Evolutionary conservation across 2,113 vertebrate genomes (phyloP), one percentile per base, ranked within the genome.

Genomic region (Trematocara variabile): DNA sequence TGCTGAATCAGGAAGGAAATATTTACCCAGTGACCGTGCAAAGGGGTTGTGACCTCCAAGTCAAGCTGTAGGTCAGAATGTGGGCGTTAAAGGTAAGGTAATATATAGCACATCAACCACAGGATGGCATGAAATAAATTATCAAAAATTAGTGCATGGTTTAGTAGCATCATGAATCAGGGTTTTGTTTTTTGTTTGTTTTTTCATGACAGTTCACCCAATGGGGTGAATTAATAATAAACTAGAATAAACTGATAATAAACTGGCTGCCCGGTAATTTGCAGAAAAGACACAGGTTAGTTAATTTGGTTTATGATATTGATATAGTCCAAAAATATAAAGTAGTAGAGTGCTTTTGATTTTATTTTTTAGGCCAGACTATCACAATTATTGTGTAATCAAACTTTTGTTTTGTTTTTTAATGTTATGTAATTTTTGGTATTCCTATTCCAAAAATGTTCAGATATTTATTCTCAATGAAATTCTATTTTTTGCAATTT

Each of bases 11-110:
- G 90, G 86, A 86, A 89, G 91, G 92, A 94, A 92, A 92, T 91
- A 94, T 93, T 94, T 94, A 92, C 88, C 83, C 79, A 50, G 55
- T 4, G 52, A 81, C 85, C 54, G 88, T 90, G 93, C 92, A 91
- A 93, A 93, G 22, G 73, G 90, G 90, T 85, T 53, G 63, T 73
- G 81, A 92, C 92, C 92, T 52, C 16, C 1, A 18, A 91, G 91
- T 92, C 92, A 80, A 56, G 77, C 52, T 20, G 82, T 63, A 90
- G 91, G 91, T 89, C 78, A 88, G 88, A 87, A 92, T 84, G 92
- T 92, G 88, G 86, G 80, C 58, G 9, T 81, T 44, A 34, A 39
- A 75, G n/a, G 86, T 68, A 86, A 81, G 86, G 81, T 88, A 90
- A 85, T 78, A 25, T 90, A 87, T 87, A 73, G 84, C 37, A 12